These are phyloP conservation scores for Holacanthus passer DNA, from an alignment of 2,113 vertebrate genomes.

Conservation along the genomic window DNA sequence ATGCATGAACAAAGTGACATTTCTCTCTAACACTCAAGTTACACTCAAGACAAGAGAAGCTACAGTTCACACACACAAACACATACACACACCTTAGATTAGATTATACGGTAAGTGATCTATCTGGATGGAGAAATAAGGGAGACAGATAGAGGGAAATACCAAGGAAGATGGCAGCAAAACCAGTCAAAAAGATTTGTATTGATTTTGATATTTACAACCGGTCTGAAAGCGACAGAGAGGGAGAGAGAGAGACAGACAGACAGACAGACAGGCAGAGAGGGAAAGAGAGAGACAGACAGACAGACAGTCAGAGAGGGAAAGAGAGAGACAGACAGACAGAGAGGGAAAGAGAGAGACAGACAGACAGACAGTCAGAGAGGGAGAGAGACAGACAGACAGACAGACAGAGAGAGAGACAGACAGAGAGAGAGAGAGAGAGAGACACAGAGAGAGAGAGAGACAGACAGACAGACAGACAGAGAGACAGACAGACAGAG, in stretches of 20 bases:
- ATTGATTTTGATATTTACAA: conserved; percentile 53
- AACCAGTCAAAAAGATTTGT: conserved; percentile 49
- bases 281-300: too few relatives aligned
- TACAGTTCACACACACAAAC: conserved; percentile 5
- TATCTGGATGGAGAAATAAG: conserved; percentile 15
- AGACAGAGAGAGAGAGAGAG: neutral
- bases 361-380: too few relatives aligned
- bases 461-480: neutral
- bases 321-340: neutral
- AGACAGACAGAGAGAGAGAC: too few relatives aligned
- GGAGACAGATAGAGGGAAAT: neutral
- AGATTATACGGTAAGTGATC: conserved; percentile 42
- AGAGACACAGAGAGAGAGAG: neutral
- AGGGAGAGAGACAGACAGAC: too few relatives aligned
- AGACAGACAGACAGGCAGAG: neutral
- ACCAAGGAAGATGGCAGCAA: neutral
- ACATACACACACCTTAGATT: conserved; percentile 10
- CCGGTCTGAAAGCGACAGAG: neutral
- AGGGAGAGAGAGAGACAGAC: neutral
- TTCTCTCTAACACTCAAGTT: neutral
- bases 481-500: neutral
- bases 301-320: neutral
- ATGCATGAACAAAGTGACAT: neutral
- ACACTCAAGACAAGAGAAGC: too few relatives aligned
- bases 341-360: neutral